Base-by-base conservation (phyloP, 1,140 invertebrate genomes). In the Drosophila rhopaloa region DNA sequence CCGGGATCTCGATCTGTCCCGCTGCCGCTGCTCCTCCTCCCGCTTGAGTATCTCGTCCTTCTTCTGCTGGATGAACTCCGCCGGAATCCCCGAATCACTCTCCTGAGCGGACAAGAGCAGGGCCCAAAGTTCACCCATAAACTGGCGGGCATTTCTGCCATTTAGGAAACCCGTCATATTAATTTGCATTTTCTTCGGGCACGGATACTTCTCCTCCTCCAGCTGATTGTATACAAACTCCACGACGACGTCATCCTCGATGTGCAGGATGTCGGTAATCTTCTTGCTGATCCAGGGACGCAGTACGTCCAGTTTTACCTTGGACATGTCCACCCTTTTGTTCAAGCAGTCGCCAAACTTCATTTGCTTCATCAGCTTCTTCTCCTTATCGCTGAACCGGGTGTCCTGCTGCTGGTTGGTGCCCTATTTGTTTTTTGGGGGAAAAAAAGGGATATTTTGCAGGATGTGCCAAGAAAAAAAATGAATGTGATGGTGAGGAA, bases 211-310 rank as follows among this genome's bases (percentile, higher is more conserved):
- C 91, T 97, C 96, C 62, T 92, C 91, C 93, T 99, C 98, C 27
- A 99, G 94, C 93, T 99, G 98, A 93, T 99, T 99, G 94, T 99
- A 98, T 67, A 99, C 98, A 95, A 99, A 99, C 93, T 99, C 98
- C 67, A 99, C 96, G 48, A 99, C 96, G 13, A 99, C 98, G 93
- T 99, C 98, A 93, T 99, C 99, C 93, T 99, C 99, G 92, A 99
- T 98, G 81, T 95, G 97, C 29, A 99, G 94, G 41, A 99, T 96
- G 91, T 99, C 97, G 0, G 97, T 99, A 37, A 99, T 96, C 93
- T 98, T 97, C 85, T 98, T 96, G 27, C 98, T 97, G 81, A 99
- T 99, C 99, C 99, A 99, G 73, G 99, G 99, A 92, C 99, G 99
- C 71, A 99, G 95, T 9, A 98, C 97, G 91, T 99, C 98, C 76